Percentiles rank a stretch among this genome's conserved stretches.
Conservation (phyloP, 2,113 vertebrate genomes). For the Myiagra hebetior region DNA sequence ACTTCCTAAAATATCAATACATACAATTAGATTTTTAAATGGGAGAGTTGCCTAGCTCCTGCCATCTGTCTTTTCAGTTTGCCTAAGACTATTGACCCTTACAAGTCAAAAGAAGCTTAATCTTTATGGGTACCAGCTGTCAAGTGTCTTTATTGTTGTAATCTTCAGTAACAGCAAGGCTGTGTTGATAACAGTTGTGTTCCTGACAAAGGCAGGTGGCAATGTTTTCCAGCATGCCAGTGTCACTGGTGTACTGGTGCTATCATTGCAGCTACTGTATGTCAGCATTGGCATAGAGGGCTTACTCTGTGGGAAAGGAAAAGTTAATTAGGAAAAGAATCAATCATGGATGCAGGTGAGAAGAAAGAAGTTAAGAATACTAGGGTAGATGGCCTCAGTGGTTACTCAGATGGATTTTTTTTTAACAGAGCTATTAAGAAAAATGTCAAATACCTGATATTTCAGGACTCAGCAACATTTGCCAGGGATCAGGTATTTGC, state of each 20-base stretch:
- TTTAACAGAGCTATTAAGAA: background rate
- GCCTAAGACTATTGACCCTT: background rate
- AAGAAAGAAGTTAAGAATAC: background rate
- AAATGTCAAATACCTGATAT: background rate
- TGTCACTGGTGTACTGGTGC: background rate
- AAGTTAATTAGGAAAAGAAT: background rate
- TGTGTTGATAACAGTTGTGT: background rate
- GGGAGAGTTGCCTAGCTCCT: background rate
- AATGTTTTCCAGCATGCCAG: background rate
- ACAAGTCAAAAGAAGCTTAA: constrained; percentile 25
- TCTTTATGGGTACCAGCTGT: constrained; percentile 11
- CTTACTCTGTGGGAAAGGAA: background rate
- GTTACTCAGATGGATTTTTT: background rate
- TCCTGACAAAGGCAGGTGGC: background rate
- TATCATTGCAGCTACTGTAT: background rate
- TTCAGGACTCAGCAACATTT: background rate
- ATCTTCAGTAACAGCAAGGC: background rate
- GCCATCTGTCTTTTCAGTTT: constrained; percentile 8
- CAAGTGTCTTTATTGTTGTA: background rate
- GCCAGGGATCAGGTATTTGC: background rate
- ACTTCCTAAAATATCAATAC: background rate
- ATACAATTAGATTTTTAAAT: background rate
- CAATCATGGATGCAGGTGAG: background rate
- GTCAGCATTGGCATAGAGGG: background rate
- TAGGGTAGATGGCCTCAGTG: background rate